Conservation (phyloP, 2,113 vertebrate genomes). For the Osmerus mordax region DNA sequence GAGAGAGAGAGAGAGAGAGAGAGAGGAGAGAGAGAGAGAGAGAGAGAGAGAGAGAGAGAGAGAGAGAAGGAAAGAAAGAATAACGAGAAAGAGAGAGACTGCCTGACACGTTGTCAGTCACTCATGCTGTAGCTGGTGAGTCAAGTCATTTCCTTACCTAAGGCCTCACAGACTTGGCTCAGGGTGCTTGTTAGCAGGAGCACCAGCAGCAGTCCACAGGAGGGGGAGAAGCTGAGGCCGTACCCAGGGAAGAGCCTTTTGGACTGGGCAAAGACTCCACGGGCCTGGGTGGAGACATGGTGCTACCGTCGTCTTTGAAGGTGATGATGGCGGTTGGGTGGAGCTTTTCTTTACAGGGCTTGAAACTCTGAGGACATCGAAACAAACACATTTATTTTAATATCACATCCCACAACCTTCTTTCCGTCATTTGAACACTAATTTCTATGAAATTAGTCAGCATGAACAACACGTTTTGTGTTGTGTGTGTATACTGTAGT, state of each 20-base stretch:
- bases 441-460: conserved; percentile 39
- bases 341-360: conserved; percentile 53
- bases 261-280: conserved; percentile 34
- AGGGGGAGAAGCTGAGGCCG: conserved; percentile 38
- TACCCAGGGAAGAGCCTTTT: conserved; percentile 44
- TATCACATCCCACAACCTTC: background rate
- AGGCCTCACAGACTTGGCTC: conserved; percentile 46
- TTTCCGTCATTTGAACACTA: background rate
- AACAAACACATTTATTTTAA: background rate
- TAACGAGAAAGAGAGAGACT: background rate
- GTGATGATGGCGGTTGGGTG: conserved; percentile 27
- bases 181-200: conserved; percentile 52
- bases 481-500: too few relatives aligned
- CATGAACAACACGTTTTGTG: too few relatives aligned
- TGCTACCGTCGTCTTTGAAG: conserved; percentile 17
- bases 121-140: background rate
- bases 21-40: background rate
- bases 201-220: conserved; percentile 52
- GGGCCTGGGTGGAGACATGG: conserved; percentile 56
- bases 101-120: background rate
- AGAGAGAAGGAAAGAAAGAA: background rate
- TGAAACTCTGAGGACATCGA: conserved; percentile 59
- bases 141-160: conserved; percentile 41
- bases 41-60: background rate
- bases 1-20: background rate